These are phyloP conservation scores for Turritopsis dohrnii DNA, from an alignment of 30 jellyfish, hydroid and myxozoan species.

Conservation along the genomic window DNA sequence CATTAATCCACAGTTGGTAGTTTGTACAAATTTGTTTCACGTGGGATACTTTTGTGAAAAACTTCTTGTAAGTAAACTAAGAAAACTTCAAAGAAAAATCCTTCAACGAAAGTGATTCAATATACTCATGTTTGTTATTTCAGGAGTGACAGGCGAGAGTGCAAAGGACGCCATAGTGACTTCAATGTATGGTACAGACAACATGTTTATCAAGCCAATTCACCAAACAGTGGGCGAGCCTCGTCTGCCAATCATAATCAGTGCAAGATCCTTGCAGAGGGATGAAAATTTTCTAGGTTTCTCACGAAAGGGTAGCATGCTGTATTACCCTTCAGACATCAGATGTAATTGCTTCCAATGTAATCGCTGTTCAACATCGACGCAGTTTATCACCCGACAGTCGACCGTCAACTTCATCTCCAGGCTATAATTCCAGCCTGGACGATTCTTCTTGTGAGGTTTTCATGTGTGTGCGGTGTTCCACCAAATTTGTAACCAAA, in stretches of 20 bases:
- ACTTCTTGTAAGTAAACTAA: not conserved
- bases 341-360: not conserved
- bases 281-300: not conserved
- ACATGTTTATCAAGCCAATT: not conserved
- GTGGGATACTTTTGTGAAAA: not conserved
- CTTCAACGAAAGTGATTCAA: not conserved
- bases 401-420: conserved; percentile 8
- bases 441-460: conserved; percentile 2
- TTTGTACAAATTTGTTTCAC: not conserved
- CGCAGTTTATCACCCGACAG: conserved; percentile 21
- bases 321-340: not conserved
- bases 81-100: not conserved
- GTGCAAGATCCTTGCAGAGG: conserved; percentile 11
- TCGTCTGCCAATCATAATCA: conserved; percentile 1
- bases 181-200: not conserved
- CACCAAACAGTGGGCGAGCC: not conserved
- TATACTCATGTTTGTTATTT: not conserved
- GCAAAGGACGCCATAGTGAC: conserved; percentile 1
- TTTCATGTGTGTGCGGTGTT: conserved; percentile 45
- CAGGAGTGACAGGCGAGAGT: not conserved
- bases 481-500: conserved; percentile 38
- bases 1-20: not conserved
- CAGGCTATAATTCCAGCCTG: not conserved
- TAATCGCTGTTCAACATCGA: not conserved
- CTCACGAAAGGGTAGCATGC: not conserved